Base-by-base conservation (phyloP, 35 echinoderm and acorn worm genomes). In the Apostichopus californicus region DNA sequence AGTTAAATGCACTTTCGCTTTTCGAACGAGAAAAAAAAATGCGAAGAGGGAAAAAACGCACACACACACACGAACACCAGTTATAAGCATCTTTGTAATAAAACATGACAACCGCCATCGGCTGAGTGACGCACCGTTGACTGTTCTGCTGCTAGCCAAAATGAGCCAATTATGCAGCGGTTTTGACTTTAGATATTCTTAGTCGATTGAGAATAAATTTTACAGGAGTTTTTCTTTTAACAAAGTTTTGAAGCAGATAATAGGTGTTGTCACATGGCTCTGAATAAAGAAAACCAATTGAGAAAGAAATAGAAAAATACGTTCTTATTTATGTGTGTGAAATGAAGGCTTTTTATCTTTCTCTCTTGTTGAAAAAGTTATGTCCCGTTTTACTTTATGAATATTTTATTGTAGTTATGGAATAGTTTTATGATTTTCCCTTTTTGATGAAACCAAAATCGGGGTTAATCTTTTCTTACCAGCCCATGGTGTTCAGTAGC, bases 111-210 rank as follows among this genome's bases (percentile, higher is more conserved):
- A 59, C 20, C 55, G 81, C 81, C 81, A 55, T 23, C 15, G 81
- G 81, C 55, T 85, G 56, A 58, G 54, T 61, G 81, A 85, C 81
- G 57, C 55, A 85, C 81, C 81, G 21, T 85, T 85, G 81, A 61
- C 57, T 23, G 55, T 85, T 59, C 57, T 85, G 81, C 55, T 8
- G 81, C 23, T n/a, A 25, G 10, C 17, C 7, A 85, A 58, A 85
- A 59, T 85, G 12, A 85, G 55, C 55, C 55, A 55, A 21, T 85
- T 58, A 85, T 58, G 57, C 23, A 85, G 81, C 54, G 81, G 55
- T 85, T 85, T 55, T 58, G 14, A 85, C 56, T 10, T 55, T 55
- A 58, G 54, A 75, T 75, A 75, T 75, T 75, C 18, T 75, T 75
- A 75, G 71, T 75, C 54, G 24, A 60, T 58, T 22, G 25, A 81